A percentile compares a stretch with the other conserved stretches of the same genome.
Evolutionary conservation across 2,113 vertebrate genomes (phyloP).

Genomic region (Pelobates fuscus): DNA sequence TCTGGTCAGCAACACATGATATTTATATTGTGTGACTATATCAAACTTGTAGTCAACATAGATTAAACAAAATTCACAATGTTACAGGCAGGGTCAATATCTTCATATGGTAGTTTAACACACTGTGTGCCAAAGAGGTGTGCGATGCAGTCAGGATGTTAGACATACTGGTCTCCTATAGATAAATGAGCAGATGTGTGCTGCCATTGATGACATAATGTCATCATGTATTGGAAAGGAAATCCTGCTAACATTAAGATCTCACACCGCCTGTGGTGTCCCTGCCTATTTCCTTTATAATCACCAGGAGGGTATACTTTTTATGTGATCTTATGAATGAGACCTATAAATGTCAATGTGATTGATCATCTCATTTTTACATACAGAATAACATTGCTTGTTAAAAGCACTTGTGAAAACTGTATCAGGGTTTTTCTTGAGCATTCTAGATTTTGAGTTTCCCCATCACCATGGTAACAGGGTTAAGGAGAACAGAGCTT

Average conservation of each 20-base stretch:
- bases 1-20: too few relatives aligned
- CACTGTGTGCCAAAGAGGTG: too few relatives aligned
- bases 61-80: too few relatives aligned
- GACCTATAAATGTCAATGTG: not conserved
- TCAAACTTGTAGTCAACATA: too few relatives aligned
- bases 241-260: conserved; percentile 35
- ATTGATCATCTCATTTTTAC: not conserved
- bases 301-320: conserved; percentile 4
- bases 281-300: conserved; percentile 18
- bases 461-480: too few relatives aligned
- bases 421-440: too few relatives aligned
- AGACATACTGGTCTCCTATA: not conserved
- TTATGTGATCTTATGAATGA: conserved; percentile 1
- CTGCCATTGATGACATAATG: not conserved
- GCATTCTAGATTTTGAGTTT: too few relatives aligned
- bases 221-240: conserved; percentile 4
- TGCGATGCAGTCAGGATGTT: too few relatives aligned
- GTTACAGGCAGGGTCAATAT: too few relatives aligned
- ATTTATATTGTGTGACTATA: too few relatives aligned
- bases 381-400: not conserved
- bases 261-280: not conserved
- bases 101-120: too few relatives aligned
- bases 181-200: not conserved
- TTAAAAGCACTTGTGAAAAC: not conserved
- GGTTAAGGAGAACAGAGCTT: too few relatives aligned